A percentile compares a stretch with the other conserved stretches of the same genome.
Conservation (phyloP, 2,113 vertebrate genomes). For the Gopherus evgoodei region DNA sequence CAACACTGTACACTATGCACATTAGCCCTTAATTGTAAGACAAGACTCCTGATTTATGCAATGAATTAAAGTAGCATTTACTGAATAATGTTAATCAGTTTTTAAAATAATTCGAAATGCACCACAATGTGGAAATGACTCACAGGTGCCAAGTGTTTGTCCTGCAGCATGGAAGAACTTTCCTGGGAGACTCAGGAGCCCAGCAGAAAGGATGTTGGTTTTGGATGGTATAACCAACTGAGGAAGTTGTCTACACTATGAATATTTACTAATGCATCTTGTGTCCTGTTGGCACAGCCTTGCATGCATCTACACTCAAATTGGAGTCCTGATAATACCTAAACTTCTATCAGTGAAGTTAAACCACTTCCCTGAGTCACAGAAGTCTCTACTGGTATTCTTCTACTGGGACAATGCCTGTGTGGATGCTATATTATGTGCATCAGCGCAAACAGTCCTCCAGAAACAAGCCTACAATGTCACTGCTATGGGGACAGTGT, state of each 20-base stretch:
- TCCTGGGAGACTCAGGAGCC: neutral
- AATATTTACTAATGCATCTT: neutral
- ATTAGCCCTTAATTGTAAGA: constrained; percentile 37
- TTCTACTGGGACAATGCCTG: neutral
- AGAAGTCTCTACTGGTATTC: neutral
- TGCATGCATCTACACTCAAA: neutral
- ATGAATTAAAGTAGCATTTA: constrained; percentile 53
- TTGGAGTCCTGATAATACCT: neutral
- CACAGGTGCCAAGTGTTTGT: neutral
- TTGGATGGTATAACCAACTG: neutral
- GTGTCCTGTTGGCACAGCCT: neutral
- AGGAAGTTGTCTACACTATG: neutral
- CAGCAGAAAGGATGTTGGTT: neutral
- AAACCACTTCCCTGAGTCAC: neutral
- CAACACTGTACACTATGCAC: neutral
- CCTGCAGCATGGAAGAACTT: neutral
- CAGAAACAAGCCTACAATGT: neutral
- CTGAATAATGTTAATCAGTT: constrained; percentile 45
- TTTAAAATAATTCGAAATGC: constrained; percentile 44
- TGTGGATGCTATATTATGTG: neutral
- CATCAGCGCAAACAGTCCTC: neutral
- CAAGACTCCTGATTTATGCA: neutral
- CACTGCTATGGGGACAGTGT: neutral
- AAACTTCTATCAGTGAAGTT: neutral
- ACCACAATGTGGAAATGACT: constrained; percentile 3